Evolutionary conservation across 2,113 vertebrate genomes (phyloP).

Genomic region (Pterocles orientalis): DNA sequence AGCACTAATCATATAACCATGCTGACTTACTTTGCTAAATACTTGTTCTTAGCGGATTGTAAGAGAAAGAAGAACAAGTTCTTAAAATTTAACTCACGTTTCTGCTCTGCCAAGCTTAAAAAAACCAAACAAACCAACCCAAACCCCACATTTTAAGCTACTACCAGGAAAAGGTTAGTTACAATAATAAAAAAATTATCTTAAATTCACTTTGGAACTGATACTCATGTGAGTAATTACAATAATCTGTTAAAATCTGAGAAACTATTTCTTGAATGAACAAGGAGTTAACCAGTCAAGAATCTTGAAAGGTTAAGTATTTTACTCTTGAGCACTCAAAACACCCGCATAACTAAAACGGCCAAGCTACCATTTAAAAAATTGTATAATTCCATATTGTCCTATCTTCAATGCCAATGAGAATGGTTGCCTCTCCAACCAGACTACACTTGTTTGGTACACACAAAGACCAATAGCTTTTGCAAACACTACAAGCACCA

Average conservation of each 20-base stretch:
- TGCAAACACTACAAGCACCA: not conserved
- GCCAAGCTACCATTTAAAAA: not conserved
- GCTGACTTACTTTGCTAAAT: not conserved
- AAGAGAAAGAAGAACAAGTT: not conserved
- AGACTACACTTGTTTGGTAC: not conserved
- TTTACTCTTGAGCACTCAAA: not conserved
- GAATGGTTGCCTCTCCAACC: not conserved
- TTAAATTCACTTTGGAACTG: not conserved
- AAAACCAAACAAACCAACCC: not conserved
- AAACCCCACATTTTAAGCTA: not conserved
- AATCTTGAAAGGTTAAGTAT: not conserved
- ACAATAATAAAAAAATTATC: not conserved
- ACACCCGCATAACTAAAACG: not conserved
- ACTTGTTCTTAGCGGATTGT: not conserved
- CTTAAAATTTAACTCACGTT: not conserved
- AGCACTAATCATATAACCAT: not conserved
- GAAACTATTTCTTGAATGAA: not conserved
- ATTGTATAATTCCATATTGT: not conserved
- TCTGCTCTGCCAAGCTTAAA: not conserved
- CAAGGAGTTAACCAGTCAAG: not conserved
- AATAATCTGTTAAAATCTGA: not conserved
- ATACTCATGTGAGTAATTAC: not conserved
- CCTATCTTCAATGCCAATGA: not conserved
- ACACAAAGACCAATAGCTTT: not conserved
- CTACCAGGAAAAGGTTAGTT: not conserved